Percentiles rank a stretch among this genome's conserved stretches.
phyloP scores from a whole-genome alignment of 1,140 invertebrate genomes.

The Penaeus chinensis region DNA sequence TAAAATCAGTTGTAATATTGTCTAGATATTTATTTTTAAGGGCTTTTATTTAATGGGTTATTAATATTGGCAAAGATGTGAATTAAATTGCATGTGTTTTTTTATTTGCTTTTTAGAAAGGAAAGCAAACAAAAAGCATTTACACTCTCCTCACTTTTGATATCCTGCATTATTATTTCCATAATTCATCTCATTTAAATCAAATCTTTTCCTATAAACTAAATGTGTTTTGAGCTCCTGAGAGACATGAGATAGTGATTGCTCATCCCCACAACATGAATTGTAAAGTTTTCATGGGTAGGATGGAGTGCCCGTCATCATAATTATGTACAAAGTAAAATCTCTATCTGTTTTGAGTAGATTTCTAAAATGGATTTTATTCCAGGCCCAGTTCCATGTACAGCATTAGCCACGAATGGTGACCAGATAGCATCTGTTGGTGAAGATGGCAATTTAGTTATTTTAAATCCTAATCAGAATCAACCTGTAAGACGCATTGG shows the following conservation, averaged over 20 bases:
- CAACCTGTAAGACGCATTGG: slow-evolving; percentile 75
- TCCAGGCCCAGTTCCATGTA: slow-evolving; percentile 40
- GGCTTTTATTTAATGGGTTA: not conserved
- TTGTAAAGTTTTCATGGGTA: too few species aligned
- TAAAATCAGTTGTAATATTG: not conserved
- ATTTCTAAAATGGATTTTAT: not conserved
- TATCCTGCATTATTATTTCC: not conserved
- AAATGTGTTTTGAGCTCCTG: too few species aligned
- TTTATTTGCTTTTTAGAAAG: not conserved
- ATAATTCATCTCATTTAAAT: not conserved
- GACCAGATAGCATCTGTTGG: slow-evolving; percentile 73
- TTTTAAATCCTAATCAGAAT: slow-evolving; percentile 75
- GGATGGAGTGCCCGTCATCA: too few species aligned
- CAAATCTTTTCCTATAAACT: too few species aligned
- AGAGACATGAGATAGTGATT: too few species aligned
- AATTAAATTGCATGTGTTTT: not conserved
- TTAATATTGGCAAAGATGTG: not conserved
- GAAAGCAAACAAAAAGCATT: too few species aligned
- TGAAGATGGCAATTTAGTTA: slow-evolving; percentile 83
- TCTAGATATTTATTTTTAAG: not conserved
- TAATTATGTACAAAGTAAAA: not conserved
- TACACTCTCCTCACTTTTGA: too few species aligned
- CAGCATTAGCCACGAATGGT: slow-evolving; percentile 57
- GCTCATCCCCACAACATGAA: too few species aligned
- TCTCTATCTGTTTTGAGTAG: not conserved